phyloP scores from a whole-genome alignment of 2,113 vertebrate species.

The Megalops atlanticus region DNA sequence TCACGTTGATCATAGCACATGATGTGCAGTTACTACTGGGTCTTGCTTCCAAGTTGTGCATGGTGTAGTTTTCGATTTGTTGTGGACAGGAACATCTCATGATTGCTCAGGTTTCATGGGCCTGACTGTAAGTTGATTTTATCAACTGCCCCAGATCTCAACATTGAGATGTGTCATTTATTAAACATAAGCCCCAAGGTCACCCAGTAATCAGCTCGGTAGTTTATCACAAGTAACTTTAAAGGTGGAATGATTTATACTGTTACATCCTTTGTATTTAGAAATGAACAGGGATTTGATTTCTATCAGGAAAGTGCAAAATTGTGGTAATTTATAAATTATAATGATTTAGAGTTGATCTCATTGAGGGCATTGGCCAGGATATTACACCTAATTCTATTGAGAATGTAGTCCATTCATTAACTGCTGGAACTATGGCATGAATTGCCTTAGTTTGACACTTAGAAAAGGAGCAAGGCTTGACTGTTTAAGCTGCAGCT shows the following conservation, averaged over 20 bases:
- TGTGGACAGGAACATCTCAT: not conserved
- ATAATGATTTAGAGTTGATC: not conserved
- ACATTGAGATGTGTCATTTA: not conserved
- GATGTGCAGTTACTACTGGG: too few relatives aligned
- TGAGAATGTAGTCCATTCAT: not conserved
- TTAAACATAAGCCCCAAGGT: too few relatives aligned
- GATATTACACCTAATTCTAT: not conserved
- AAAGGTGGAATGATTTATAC: not conserved
- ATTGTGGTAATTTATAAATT: not conserved
- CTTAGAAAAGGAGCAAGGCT: not conserved
- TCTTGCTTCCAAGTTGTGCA: too few relatives aligned
- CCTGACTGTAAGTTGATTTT: not conserved
- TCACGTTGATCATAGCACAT: not conserved
- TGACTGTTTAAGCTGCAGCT: not conserved
- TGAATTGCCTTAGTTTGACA: not conserved
- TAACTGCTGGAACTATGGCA: not conserved
- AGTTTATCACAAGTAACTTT: not conserved
- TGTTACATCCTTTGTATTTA: not conserved
- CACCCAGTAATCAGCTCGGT: too few relatives aligned
- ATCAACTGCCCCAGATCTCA: too few relatives aligned
- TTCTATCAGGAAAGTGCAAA: not conserved
- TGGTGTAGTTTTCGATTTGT: too few relatives aligned
- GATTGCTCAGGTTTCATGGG: not conserved
- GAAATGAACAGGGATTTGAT: not conserved
- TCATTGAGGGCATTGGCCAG: not conserved